Base-by-base conservation (phyloP, 1,140 invertebrate genomes). In the Phenacoccus solenopsis region DNA sequence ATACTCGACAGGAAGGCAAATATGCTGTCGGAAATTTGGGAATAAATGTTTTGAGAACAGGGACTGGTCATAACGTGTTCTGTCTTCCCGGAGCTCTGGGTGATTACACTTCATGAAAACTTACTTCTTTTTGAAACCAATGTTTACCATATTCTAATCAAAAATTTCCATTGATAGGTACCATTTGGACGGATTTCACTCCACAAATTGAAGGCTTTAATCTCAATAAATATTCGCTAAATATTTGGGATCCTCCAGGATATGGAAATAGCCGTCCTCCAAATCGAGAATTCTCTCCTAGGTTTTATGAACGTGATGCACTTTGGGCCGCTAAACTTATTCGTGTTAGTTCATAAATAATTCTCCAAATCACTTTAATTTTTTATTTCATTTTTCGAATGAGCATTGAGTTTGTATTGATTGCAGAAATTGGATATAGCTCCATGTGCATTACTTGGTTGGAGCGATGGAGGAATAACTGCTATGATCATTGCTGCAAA, bases 201-300 rank as follows among this genome's bases (percentile, higher is more conserved):
- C 88, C 89, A 0, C 90, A 93, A 81, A 80, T 94, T 9, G 84
- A 88, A 73, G 81, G 83, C 13, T 79, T 93, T 16, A 81, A 88
- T 72, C 80, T 80, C 72, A 80, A 85, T 0, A 85, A 89, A 72
- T 87, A 91, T 70, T 90, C 87, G 9, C 73, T 94, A 12, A 81
- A 94, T n/a, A 88, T 84, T 0, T 92, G 90, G 88, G 92, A 95
- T 80, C 91, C 92, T 3, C 89, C 90, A 1, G 91, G 93, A 1
- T 94, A 93, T 81, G 92, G 92, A 9, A 86, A 86, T 70, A 93
- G 90, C 73, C 83, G 87, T 72, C 91, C 92, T 5, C 90, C 91
- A 1, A 78, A 87, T 24, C 82, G 88, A 73, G 80, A 85, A 21
- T 94, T 90, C 77, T 79, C 83, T 0, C 72, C 81, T 5, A 81